phyloP scores from a whole-genome alignment of 2,888 invertebrate genomes.

The Aporophyla nigra region DNA sequence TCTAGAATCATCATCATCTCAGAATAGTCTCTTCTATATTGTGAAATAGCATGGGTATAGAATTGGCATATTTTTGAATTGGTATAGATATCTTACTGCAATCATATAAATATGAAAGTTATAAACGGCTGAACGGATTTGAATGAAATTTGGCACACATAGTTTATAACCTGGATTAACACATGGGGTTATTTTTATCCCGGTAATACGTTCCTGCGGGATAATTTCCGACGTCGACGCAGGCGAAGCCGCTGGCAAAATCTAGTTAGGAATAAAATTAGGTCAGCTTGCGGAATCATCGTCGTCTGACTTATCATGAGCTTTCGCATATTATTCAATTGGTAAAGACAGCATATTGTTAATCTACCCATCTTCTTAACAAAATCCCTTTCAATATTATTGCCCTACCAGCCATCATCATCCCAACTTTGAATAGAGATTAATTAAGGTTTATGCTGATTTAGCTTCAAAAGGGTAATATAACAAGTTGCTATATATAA shows the following conservation, averaged over 20 bases:
- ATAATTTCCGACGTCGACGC: no score
- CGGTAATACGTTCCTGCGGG: no score
- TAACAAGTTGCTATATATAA: neutral
- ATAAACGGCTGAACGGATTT: no score
- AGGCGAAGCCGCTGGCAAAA: no score
- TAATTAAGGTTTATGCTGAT: constrained; percentile 17
- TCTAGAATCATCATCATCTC: neutral
- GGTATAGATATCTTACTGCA: neutral
- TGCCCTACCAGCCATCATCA: neutral
- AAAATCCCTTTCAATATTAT: neutral
- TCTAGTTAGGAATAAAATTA: no score
- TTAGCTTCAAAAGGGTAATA: neutral
- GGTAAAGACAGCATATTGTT: neutral
- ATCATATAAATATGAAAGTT: no score
- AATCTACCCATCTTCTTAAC: no score
- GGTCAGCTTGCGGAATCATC: neutral
- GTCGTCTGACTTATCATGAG: no score
- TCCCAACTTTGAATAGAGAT: neutral
- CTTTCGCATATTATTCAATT: neutral
- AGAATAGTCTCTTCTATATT: neutral
- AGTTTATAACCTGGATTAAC: no score
- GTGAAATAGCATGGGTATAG: neutral
- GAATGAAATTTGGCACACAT: no score
- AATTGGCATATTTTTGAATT: neutral
- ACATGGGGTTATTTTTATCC: no score